Conservation (phyloP, 1,140 invertebrate genomes). For the Hormaphis cornu region DNA sequence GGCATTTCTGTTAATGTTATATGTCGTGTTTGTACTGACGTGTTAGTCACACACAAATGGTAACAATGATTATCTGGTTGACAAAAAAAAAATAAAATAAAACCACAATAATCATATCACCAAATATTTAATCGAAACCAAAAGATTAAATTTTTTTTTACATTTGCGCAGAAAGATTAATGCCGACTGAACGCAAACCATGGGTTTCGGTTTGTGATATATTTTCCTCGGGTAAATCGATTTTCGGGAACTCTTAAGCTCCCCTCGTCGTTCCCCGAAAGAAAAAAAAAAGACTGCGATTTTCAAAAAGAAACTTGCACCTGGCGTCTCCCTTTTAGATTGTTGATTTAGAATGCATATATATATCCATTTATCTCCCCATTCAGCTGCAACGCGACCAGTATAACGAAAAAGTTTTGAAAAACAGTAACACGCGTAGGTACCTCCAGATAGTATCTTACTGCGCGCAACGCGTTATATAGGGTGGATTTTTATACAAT, state of each 20-base stretch:
- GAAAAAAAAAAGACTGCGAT: neutral
- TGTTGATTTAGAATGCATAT: slow-evolving; percentile 5
- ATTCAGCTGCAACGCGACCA: slow-evolving; percentile 1
- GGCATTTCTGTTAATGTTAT: neutral
- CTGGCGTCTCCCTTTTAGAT: slow-evolving; percentile 19
- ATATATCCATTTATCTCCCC: slow-evolving; percentile 13
- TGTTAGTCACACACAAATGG: no score
- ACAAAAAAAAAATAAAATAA: no score
- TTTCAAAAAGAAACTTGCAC: slow-evolving; percentile 31
- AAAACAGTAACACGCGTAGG: neutral
- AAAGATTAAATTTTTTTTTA: no score
- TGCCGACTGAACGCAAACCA: neutral
- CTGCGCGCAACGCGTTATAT: no score
- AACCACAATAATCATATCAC: no score
- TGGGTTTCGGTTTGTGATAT: neutral
- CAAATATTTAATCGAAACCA: no score
- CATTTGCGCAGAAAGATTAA: neutral
- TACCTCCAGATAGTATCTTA: no score
- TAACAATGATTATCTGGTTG: no score
- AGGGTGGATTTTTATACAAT: no score
- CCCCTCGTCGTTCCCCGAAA: neutral
- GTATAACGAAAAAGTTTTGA: slow-evolving; percentile 5
- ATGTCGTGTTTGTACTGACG: neutral
- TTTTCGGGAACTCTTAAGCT: neutral
- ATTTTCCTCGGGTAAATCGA: neutral